Evolutionary conservation across 2,888 invertebrate species (phyloP).

Genomic region (Bimastos eiseni): DNA sequence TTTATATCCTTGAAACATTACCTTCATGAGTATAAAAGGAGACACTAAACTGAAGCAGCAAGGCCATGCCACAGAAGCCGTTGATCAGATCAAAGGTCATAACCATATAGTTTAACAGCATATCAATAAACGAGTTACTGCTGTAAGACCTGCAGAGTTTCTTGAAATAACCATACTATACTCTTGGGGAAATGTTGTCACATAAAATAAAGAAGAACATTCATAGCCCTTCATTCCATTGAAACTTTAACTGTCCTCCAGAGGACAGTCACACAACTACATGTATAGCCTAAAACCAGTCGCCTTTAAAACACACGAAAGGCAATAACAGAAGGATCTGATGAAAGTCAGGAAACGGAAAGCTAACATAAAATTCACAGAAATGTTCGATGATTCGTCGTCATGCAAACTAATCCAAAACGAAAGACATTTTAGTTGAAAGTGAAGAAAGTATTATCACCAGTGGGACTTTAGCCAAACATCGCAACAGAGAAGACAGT

Average conservation of each 20-base stretch:
- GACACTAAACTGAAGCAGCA: background rate
- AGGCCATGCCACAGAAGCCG: background rate
- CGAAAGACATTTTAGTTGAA: slow-evolving; percentile 3
- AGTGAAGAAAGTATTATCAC: background rate
- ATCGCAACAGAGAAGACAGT: background rate
- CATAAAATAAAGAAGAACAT: background rate
- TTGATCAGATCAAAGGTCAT: background rate
- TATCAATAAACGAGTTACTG: background rate
- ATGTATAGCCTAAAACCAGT: background rate
- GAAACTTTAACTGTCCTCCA: background rate
- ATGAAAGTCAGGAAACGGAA: background rate
- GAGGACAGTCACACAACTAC: background rate
- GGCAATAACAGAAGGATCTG: background rate
- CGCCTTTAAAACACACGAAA: background rate
- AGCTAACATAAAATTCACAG: background rate
- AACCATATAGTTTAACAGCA: background rate
- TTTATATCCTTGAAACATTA: background rate
- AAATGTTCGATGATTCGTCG: background rate
- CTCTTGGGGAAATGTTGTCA: background rate
- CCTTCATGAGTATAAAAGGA: background rate
- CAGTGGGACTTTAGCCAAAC: background rate
- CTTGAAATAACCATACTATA: background rate
- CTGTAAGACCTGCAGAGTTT: background rate
- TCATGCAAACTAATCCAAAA: background rate
- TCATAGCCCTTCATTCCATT: background rate